Percentiles rank a stretch among this genome's conserved stretches.
Conservation (phyloP, 2,797 vertebrate genomes). For the Enteromius paludinosus region DNA sequence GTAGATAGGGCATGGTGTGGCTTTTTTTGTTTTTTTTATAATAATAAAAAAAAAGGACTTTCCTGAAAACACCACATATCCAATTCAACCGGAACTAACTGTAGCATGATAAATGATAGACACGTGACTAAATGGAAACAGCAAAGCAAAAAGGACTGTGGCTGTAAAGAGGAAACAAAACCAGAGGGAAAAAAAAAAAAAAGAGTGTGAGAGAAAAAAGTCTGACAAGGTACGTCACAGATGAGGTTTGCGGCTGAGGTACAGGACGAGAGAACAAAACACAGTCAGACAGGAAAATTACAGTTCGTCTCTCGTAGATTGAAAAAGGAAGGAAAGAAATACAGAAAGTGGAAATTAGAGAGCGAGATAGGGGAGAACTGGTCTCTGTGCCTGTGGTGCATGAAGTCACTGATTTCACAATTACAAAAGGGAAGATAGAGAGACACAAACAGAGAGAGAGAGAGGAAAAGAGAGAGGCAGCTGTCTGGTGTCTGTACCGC, state of each 20-base stretch:
- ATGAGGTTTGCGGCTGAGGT: conserved; percentile 23
- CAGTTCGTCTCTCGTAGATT: conserved; percentile 10
- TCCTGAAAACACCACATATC: background rate
- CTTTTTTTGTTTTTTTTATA: background rate
- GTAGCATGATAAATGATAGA: background rate
- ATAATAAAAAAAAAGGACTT: background rate
- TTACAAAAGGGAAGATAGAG: conserved; percentile 66
- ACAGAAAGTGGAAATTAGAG: conserved; percentile 48
- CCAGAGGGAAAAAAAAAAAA: conserved; percentile 11
- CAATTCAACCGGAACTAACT: background rate
- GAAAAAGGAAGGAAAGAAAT: conserved; percentile 43
- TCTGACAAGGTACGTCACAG: conserved; percentile 34
- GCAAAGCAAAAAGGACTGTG: conserved; percentile 36
- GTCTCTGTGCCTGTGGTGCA: conserved; percentile 69
- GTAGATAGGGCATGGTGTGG: background rate
- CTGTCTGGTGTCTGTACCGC: conserved; percentile 78
- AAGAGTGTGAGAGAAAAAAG: background rate
- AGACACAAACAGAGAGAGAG: conserved; percentile 64
- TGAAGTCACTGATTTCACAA: conserved; percentile 81
- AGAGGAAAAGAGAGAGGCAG: conserved; percentile 75
- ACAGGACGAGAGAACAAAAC: conserved; percentile 45
- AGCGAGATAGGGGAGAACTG: conserved; percentile 64
- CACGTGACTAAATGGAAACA: conserved; percentile 18
- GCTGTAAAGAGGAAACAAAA: conserved; percentile 32
- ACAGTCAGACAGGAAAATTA: conserved; percentile 49